phyloP scores from a whole-genome alignment of 2,888 invertebrate species.

The Uropetala carovei region DNA sequence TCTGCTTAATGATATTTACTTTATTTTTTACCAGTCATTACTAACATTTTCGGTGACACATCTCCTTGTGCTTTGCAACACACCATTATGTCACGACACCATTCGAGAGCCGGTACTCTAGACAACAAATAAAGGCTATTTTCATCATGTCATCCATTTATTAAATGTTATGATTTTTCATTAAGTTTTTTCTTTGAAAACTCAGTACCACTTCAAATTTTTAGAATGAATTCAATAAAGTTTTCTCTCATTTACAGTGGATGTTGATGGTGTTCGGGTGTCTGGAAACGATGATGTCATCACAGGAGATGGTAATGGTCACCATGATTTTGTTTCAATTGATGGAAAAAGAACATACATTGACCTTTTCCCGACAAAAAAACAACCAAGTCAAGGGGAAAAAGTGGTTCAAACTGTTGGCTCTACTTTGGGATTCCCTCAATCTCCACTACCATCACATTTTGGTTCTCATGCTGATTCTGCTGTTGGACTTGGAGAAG shows the following conservation, averaged over 20 bases:
- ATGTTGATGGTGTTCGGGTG: conserved; percentile 78
- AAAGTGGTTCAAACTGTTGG: conserved; percentile 72
- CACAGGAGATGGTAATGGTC: conserved; percentile 84
- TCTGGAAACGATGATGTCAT: conserved; percentile 76
- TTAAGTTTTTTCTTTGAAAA: too few species aligned
- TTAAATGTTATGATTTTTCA: too few species aligned
- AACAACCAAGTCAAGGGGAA: conserved; percentile 43
- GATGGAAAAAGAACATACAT: conserved; percentile 94
- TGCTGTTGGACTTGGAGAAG: conserved; percentile 25
- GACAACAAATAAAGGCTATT: too few species aligned
- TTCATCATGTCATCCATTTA: too few species aligned
- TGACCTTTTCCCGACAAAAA: conserved; percentile 81
- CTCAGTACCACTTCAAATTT: too few species aligned
- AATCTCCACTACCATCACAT: conserved; percentile 72
- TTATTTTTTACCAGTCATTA: too few species aligned
- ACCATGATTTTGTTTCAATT: conserved; percentile 86
- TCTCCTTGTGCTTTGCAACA: too few species aligned
- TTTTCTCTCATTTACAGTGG: conserved; percentile 76
- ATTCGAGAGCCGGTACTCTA: too few species aligned
- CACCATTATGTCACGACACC: too few species aligned
- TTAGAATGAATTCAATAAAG: neutral
- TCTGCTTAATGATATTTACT: too few species aligned
- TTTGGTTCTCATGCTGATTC: conserved; percentile 39
- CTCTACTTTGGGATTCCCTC: conserved; percentile 70
- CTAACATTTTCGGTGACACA: too few species aligned